Evolutionary conservation across 2,113 vertebrate genomes (phyloP).

Genomic region (Bolborhynchus lineola): DNA sequence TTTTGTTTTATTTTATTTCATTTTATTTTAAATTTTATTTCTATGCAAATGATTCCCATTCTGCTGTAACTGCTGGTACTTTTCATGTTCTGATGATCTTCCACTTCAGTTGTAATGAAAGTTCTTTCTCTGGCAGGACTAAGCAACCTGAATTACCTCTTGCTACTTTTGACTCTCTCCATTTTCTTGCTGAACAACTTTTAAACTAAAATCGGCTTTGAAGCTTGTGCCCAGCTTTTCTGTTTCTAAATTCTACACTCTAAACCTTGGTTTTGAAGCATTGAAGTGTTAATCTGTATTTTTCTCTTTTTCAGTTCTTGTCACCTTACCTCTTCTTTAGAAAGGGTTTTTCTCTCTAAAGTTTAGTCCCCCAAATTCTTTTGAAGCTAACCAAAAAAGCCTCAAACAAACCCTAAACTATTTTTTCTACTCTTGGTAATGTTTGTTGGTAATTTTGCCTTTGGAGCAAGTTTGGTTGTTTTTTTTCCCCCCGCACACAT

Average conservation of each 20-base stretch:
- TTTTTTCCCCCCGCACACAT: background rate
- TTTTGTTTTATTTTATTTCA: too few relatives aligned
- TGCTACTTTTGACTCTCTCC: background rate
- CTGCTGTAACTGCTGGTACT: background rate
- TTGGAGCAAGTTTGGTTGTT: background rate
- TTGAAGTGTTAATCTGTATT: background rate
- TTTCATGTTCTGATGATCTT: background rate
- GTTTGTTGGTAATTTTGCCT: background rate
- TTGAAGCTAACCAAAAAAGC: background rate
- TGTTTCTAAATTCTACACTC: background rate
- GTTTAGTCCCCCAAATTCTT: background rate
- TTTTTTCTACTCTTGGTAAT: background rate
- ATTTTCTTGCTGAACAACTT: background rate
- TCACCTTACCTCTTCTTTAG: background rate
- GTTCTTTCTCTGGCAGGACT: background rate
- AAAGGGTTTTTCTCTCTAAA: background rate
- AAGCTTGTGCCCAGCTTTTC: constrained; percentile 7
- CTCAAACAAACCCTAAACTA: background rate
- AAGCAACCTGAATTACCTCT: background rate
- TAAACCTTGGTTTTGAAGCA: background rate
- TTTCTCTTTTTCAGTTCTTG: background rate
- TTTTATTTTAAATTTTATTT: background rate
- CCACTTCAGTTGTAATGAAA: background rate
- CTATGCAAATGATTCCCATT: background rate
- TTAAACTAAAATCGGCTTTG: constrained; percentile 29